Evolutionary conservation across 2,113 vertebrate species (phyloP), one percentile per base, ranked within the genome.

Genomic region (Erythrocebus patas): DNA sequence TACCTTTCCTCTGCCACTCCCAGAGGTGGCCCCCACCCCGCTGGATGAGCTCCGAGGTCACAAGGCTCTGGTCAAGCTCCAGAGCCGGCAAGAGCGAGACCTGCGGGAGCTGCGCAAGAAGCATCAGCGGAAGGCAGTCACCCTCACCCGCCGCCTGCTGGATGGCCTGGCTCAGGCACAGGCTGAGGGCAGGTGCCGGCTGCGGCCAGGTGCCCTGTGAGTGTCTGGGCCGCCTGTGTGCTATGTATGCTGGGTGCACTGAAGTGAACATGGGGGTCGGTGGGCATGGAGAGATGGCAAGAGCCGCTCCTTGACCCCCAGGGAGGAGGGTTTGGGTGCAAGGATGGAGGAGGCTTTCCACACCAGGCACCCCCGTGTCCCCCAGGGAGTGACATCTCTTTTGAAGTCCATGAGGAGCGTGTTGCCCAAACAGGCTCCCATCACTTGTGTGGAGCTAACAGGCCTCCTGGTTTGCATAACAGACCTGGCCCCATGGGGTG

Each of bases 81-180:
- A 97, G 5, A 99, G 99, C 97, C 99, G 99, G 52, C 99, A 99
- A 23, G 98, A 97, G 66, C 99, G 99, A 50, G 99, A 99, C 22
- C 88, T 99, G 50, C 99, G 99, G 93, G 99, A 99, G 84, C 97
- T 99, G 72, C 98, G 86, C 4, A 99, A 99, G 97, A 99, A 99
- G 87, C 99, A 99, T 82, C 99, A 98, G 96, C 99, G 99, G 81
- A 99, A 99, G 88, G 99, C 99, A 10, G 98, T 97, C 16, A 96
- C 97, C 25, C 98, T 98, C 11, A 98, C 66, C 2, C 98, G 95
- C 95, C 98, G 99, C 82, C 87, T 99, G 76, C 98, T 98, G 4
- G 98, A 98, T 0, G 98, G 98, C 82, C 98, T 98, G 75, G 98
- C 98, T 83, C 99, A 98, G 96, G 99, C 98, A 85, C 98, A 98